Conservation (phyloP, 2,113 vertebrate species). For the Pionites leucogaster region DNA sequence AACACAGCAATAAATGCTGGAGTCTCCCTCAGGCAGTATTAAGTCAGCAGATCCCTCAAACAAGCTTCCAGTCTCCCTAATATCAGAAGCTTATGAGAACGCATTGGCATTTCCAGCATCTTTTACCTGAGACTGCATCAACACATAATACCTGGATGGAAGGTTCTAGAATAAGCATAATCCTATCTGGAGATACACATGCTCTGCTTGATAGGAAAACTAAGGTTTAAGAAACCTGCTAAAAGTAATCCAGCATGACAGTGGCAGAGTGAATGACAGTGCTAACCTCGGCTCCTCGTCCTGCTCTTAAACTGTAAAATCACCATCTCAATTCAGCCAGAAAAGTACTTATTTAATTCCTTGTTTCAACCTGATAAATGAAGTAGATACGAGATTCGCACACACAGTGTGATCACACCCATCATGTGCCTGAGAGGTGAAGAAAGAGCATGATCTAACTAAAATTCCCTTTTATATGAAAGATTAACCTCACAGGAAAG, state of each 20-base stretch:
- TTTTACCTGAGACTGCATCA: neutral
- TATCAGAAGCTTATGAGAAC: neutral
- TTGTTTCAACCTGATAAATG: neutral
- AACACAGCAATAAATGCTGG: neutral
- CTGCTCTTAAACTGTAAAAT: neutral
- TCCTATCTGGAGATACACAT: neutral
- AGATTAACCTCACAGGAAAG: neutral
- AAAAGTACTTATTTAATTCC: neutral
- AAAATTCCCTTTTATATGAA: neutral
- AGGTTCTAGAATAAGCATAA: neutral
- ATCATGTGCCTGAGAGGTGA: neutral
- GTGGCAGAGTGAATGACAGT: neutral
- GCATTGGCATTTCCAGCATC: neutral
- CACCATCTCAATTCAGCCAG: neutral
- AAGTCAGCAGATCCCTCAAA: slow-evolving; percentile 14
- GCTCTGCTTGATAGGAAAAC: neutral
- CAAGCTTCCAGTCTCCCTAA: neutral
- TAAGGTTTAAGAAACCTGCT: neutral
- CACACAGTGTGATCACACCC: neutral
- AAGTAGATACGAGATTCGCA: neutral
- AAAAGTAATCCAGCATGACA: neutral
- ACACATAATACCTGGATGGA: neutral
- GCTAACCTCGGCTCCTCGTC: neutral
- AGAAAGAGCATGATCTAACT: neutral
- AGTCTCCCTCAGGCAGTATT: neutral